Evolutionary conservation across 2,888 invertebrate genomes (phyloP).

Genomic region (Tipula helvola): DNA sequence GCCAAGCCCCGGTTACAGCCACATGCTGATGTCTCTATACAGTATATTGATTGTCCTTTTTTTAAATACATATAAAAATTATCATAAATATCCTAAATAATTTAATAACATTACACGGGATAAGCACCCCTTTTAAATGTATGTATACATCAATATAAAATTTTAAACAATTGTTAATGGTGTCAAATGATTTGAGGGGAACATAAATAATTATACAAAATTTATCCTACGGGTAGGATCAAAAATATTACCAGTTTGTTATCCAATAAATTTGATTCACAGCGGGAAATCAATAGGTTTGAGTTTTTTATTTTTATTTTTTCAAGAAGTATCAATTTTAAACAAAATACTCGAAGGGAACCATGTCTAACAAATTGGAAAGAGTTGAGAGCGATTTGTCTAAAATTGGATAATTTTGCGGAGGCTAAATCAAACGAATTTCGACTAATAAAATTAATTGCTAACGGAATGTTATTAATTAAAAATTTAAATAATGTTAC

Average conservation of each 20-base stretch:
- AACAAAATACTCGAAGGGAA: not conserved
- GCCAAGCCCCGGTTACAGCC: not conserved
- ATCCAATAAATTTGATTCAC: slow-evolving; percentile 4
- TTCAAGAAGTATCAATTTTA: not conserved
- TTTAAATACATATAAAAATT: not conserved
- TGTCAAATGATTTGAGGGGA: not conserved
- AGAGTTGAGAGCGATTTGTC: not conserved
- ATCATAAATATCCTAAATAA: not conserved
- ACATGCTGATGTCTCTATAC: not conserved
- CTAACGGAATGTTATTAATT: not conserved
- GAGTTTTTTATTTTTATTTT: not conserved
- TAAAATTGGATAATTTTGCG: not conserved
- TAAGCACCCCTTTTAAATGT: not conserved
- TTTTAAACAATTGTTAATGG: not conserved
- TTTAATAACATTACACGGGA: not conserved
- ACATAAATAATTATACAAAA: not conserved
- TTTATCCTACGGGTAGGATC: not conserved
- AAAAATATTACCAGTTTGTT: not conserved
- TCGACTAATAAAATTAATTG: not conserved
- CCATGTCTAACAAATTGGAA: not conserved
- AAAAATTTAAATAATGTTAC: not conserved
- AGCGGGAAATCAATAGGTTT: not conserved
- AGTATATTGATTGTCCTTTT: not conserved
- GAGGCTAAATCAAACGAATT: not conserved
- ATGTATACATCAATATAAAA: not conserved